These are phyloP conservation scores for Macrobrachium nipponense DNA, from an alignment of 1,140 invertebrate species.

Conservation along the genomic window DNA sequence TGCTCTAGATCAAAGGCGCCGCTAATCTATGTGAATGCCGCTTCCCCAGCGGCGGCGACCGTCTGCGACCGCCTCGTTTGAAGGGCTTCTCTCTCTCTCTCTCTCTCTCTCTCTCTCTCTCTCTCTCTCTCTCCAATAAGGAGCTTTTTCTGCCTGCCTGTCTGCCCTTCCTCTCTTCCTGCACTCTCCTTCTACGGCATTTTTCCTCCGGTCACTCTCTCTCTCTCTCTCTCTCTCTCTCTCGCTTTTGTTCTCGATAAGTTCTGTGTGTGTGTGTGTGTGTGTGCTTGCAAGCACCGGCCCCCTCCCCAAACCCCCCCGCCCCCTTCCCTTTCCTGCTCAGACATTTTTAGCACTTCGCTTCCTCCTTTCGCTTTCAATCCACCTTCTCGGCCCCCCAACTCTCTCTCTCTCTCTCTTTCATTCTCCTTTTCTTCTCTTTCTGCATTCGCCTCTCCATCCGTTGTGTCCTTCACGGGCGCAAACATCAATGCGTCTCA, in stretches of 20 bases:
- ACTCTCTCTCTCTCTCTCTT: not conserved
- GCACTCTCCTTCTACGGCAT: conserved; percentile 1
- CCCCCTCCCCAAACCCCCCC: no score
- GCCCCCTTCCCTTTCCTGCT: not conserved
- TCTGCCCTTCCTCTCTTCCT: not conserved
- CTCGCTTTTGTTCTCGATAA: not conserved
- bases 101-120: not conserved
- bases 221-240: not conserved
- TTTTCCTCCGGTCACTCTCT: not conserved
- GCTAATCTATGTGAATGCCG: no score
- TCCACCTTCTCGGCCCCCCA: not conserved
- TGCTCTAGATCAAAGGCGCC: no score
- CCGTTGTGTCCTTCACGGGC: not conserved
- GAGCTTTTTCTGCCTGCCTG: not conserved
- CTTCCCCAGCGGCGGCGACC: no score
- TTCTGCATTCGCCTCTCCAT: not conserved
- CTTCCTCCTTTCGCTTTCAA: not conserved
- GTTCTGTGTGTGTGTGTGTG: conserved; percentile 1
- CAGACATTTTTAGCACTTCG: not conserved
- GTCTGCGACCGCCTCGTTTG: not conserved
- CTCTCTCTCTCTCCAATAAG: not conserved
- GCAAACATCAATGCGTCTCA: conserved; percentile 1
- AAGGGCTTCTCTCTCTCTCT: not conserved
- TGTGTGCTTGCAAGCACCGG: not conserved
- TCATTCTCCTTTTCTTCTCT: not conserved